These are phyloP conservation scores for Sarcophaga peregrina DNA, from an alignment of 1,140 invertebrate species.

Conservation along the genomic window DNA sequence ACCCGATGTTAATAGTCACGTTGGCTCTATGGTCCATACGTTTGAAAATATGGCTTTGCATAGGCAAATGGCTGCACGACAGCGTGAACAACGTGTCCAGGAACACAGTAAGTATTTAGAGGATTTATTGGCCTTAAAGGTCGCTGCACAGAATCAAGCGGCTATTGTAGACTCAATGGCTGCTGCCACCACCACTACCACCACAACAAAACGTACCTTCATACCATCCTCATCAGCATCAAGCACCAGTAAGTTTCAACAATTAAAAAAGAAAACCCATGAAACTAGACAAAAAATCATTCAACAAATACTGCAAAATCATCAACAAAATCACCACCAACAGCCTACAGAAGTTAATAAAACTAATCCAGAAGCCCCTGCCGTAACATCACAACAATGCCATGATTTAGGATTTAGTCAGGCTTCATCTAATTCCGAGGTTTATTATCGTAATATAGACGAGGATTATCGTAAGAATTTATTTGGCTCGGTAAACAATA, in stretches of 20 bases:
- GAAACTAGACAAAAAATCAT: conserved; percentile 21
- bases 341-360: neutral
- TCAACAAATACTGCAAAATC: conserved; percentile 42
- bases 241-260: conserved; percentile 51
- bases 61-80: conserved; percentile 56
- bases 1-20: conserved; percentile 63
- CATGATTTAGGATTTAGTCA: neutral
- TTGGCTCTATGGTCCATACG: conserved; percentile 65
- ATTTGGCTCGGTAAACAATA: conserved; percentile 55
- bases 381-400: neutral
- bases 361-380: conserved; percentile 25
- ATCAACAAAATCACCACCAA: neutral
- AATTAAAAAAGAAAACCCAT: conserved; percentile 40
- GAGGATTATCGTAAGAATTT: conserved; percentile 65
- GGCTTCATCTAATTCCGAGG: conserved; percentile 7
- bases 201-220: conserved; percentile 28
- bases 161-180: conserved; percentile 22
- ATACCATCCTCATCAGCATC: conserved; percentile 48
- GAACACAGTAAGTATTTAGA: conserved; percentile 47
- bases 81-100: conserved; percentile 50
- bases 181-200: neutral
- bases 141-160: conserved; percentile 10
- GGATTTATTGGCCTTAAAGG: conserved; percentile 19
- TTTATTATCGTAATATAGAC: conserved; percentile 50
- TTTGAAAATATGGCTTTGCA: conserved; percentile 64